These are phyloP conservation scores for Arenaria interpres DNA, from an alignment of 2,113 vertebrate genomes.

Conservation along the genomic window DNA sequence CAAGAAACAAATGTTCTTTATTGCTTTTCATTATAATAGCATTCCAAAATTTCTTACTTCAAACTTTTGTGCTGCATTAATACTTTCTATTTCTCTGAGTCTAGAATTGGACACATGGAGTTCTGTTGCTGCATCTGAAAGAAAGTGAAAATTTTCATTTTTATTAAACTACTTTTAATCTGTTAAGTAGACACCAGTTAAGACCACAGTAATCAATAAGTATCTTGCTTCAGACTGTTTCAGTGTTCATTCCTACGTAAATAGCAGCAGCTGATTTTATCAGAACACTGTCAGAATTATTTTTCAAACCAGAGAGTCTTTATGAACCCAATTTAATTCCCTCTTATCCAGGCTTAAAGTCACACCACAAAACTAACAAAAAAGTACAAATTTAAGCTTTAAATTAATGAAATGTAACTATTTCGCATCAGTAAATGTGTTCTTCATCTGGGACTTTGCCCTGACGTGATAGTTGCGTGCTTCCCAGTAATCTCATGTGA, in stretches of 20 bases:
- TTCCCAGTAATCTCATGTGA: not conserved
- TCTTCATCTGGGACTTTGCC: not conserved
- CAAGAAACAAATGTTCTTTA: not conserved
- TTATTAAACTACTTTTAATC: not conserved
- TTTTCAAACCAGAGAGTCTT: not conserved
- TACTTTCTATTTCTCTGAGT: conserved; percentile 83
- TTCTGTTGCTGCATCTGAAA: conserved; percentile 83
- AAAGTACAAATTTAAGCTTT: not conserved
- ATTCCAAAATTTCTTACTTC: conserved; percentile 82
- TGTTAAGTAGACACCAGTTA: not conserved
- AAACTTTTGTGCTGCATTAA: conserved; percentile 82
- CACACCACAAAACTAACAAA: not conserved
- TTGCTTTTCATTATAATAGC: not conserved
- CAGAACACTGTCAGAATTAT: not conserved
- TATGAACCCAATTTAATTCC: not conserved
- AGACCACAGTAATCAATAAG: not conserved
- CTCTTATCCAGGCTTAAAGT: not conserved
- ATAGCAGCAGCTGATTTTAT: not conserved
- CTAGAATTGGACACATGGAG: conserved; percentile 83
- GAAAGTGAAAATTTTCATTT: not conserved
- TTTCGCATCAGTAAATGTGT: not conserved
- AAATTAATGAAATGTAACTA: not conserved
- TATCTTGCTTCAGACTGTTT: not conserved
- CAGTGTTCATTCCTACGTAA: not conserved
- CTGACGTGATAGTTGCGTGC: not conserved